These are phyloP conservation scores for Anabas testudineus DNA, from an alignment of 2,797 vertebrate species.

Conservation along the genomic window DNA sequence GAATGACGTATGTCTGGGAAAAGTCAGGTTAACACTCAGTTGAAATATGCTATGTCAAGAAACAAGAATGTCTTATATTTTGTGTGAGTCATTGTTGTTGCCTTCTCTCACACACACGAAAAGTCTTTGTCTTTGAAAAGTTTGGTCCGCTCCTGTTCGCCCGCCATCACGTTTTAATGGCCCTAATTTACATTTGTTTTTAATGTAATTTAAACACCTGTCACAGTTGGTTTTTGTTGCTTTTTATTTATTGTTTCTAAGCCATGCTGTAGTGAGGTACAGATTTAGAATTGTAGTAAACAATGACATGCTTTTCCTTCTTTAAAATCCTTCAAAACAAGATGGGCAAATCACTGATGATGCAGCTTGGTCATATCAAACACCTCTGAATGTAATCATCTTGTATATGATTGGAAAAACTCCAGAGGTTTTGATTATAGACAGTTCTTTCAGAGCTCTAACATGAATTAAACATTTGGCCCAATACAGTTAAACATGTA, in stretches of 20 bases:
- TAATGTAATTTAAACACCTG: neutral
- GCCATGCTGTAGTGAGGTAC: constrained; percentile 32
- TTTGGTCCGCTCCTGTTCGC: constrained; percentile 1
- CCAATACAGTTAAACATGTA: neutral
- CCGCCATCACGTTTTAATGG: neutral
- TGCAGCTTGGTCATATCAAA: neutral
- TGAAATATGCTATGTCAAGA: neutral
- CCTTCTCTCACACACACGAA: too few relatives aligned
- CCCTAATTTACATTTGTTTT: neutral
- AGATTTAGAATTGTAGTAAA: constrained; percentile 18
- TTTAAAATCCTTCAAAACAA: neutral
- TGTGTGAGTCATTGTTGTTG: constrained; percentile 15
- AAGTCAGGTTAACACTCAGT: neutral
- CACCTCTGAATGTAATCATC: constrained; percentile 41
- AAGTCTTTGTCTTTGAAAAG: too few relatives aligned
- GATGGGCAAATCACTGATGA: neutral
- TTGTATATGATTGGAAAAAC: neutral
- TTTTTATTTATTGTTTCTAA: constrained; percentile 15
- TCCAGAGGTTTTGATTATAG: neutral
- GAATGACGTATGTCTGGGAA: neutral
- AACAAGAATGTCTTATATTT: neutral
- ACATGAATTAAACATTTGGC: neutral
- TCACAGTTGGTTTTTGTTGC: neutral
- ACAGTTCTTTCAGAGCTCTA: constrained; percentile 15
- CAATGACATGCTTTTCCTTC: neutral